Base-by-base conservation (phyloP, 2,797 vertebrate species). In the Onychomys leucogaster region DNA sequence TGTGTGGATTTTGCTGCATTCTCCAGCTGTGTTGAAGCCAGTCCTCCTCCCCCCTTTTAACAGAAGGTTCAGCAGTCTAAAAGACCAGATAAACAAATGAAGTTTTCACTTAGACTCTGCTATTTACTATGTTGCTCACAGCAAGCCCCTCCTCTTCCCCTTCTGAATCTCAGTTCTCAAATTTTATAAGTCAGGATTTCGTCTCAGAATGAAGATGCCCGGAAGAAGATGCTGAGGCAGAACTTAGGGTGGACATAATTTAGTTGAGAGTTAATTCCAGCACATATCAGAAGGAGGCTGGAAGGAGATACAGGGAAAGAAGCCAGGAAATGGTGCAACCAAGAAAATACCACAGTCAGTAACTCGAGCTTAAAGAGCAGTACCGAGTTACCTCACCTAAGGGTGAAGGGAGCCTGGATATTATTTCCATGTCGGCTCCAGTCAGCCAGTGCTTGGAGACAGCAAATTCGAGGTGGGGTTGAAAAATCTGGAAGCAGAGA, bases 101-200 rank as follows among this genome's bases (percentile, higher is more conserved):
- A 57, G 21, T n/a, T 94, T 87, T 52, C 82, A 77, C 93, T 87
- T 14, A 43, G 49, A 61, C 82, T 93, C 13, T 96, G 87, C 34
- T 87, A 83, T 87, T 94, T 83, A 91, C 21, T 43, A 4, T 49
- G 23, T 57, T 65, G 67, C 63, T 90, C 78, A 57, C 80, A 94
- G 65, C 41, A 93, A 63, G n/a, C 29, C 41, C 90, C 75, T 80
- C 17, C 12, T 87, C 80, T 19, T 73, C 65, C 88, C 17, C 73
- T 49, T 25, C 61, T 95, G 55, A 91, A 85, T 14, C 27, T 95
- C 89, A 75, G 55, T 82, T 89, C 61, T 92, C 61, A 83, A 89
- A n/a, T 57, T 90, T 91, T 75, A 73, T 75, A 91, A 86, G 78
- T 69, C 67, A 94, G 43, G 43, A 86, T n/a, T 96, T 94, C 78